Conservation (phyloP, 2,113 vertebrate genomes). For the Microtus pennsylvanicus region DNA sequence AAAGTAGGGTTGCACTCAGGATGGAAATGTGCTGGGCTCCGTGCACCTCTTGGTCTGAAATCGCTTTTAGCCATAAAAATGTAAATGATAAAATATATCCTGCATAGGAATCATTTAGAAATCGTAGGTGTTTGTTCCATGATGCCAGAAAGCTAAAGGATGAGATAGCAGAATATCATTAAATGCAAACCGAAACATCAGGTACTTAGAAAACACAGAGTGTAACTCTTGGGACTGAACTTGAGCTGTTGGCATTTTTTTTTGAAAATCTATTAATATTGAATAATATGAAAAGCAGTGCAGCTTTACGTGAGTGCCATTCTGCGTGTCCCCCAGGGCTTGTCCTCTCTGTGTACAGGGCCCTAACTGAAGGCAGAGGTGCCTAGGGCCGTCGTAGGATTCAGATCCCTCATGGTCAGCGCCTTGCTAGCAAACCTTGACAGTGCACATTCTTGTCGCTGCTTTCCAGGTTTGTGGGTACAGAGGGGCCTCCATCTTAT, state of each 20-base stretch:
- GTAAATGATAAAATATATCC: slow-evolving; percentile 35
- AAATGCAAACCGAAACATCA: slow-evolving; percentile 48
- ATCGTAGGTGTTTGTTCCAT: slow-evolving; percentile 10
- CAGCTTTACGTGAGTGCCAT: not conserved
- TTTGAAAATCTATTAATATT: slow-evolving; percentile 4
- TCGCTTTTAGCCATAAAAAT: slow-evolving; percentile 46
- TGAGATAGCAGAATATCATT: slow-evolving; percentile 43
- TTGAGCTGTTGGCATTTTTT: slow-evolving; percentile 51
- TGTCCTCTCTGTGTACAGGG: not conserved
- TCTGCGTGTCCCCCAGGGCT: rapidly evolving
- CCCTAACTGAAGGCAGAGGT: not conserved
- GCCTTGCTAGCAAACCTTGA: not conserved
- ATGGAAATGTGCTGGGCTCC: not conserved
- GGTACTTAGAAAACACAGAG: slow-evolving; percentile 5
- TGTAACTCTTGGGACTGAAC: slow-evolving; percentile 5
- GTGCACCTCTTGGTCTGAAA: not conserved
- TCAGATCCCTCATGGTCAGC: not conserved
- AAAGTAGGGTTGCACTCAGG: slow-evolving; percentile 10
- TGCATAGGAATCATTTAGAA: slow-evolving; percentile 43
- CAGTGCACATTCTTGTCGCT: not conserved
- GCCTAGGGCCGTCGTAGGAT: not conserved
- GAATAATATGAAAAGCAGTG: not conserved
- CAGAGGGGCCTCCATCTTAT: not conserved
- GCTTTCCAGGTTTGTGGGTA: not conserved
- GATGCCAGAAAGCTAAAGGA: slow-evolving; percentile 55